Conservation (phyloP, 2,113 vertebrate species). For the Myocastor coypus region DNA sequence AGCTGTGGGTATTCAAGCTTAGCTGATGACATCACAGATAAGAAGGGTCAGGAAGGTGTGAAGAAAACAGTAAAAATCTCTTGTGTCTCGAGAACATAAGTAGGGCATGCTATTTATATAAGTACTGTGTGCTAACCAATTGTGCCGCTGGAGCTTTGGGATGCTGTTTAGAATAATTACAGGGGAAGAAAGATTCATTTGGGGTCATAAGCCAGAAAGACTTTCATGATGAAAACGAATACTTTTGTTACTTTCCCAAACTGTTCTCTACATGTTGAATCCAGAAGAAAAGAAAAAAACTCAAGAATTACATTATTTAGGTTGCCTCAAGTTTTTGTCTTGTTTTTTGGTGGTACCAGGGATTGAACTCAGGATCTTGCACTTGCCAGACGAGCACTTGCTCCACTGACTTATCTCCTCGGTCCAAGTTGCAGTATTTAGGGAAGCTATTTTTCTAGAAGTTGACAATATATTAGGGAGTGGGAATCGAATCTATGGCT, state of each 20-base stretch:
- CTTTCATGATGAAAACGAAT: neutral
- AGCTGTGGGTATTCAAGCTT: neutral
- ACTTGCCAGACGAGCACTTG: too few species aligned
- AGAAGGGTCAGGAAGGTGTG: neutral
- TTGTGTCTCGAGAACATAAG: neutral
- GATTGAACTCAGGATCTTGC: too few species aligned
- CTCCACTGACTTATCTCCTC: too few species aligned
- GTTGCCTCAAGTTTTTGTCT: too few species aligned
- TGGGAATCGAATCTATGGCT: neutral
- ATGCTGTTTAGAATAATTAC: neutral
- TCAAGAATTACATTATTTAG: neutral
- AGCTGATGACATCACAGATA: neutral
- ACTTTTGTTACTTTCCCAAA: neutral
- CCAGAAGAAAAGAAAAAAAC: neutral
- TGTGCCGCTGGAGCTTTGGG: too few species aligned
- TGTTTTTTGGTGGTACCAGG: too few species aligned
- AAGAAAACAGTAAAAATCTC: neutral
- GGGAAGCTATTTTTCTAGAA: neutral
- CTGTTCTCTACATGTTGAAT: neutral
- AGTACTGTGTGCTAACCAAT: too few species aligned
- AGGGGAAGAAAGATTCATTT: neutral
- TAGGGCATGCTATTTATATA: neutral
- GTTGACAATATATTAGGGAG: neutral
- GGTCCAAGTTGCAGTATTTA: neutral
- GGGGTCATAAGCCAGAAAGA: neutral